Conservation (phyloP, 2,113 vertebrate species). For the Stomatorhinus ivindoensis region DNA sequence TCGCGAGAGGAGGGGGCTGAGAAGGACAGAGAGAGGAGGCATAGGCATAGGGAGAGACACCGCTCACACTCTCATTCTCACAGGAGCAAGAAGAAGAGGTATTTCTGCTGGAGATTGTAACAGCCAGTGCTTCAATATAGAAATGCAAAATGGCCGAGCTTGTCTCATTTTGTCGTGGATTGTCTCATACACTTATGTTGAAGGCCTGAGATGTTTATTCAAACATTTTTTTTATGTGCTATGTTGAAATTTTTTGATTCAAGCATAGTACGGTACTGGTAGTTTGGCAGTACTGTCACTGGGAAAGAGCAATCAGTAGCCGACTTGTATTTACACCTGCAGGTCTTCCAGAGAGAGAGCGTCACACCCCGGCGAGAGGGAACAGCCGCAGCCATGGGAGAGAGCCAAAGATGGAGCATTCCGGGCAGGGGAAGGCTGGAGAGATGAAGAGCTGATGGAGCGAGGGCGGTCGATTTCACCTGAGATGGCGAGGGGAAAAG, state of each 20-base stretch:
- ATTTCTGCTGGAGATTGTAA: background rate
- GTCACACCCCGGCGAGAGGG: conserved; percentile 49
- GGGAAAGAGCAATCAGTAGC: background rate
- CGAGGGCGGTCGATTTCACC: conserved; percentile 46
- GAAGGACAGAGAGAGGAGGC: conserved; percentile 59
- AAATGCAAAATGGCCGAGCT: background rate
- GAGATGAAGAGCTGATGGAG: conserved; percentile 36
- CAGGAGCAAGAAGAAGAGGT: conserved; percentile 64
- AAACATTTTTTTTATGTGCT: background rate
- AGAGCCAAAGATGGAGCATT: conserved; percentile 31
- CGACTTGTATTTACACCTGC: background rate
- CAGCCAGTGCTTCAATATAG: background rate
- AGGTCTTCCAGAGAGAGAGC: conserved; percentile 51
- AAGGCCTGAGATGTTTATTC: background rate
- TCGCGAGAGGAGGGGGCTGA: conserved; percentile 55
- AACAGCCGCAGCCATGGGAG: conserved; percentile 49
- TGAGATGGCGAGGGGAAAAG: conserved; percentile 39
- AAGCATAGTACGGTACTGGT: background rate
- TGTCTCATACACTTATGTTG: background rate
- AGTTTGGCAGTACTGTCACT: background rate
- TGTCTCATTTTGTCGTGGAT: background rate
- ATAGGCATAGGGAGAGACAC: conserved; percentile 63
- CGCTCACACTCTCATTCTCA: conserved; percentile 66
- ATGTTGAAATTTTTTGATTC: background rate
- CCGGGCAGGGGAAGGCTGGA: conserved; percentile 24